Base-by-base conservation (phyloP, 2,888 invertebrate species). In the Apamea anceps region DNA sequence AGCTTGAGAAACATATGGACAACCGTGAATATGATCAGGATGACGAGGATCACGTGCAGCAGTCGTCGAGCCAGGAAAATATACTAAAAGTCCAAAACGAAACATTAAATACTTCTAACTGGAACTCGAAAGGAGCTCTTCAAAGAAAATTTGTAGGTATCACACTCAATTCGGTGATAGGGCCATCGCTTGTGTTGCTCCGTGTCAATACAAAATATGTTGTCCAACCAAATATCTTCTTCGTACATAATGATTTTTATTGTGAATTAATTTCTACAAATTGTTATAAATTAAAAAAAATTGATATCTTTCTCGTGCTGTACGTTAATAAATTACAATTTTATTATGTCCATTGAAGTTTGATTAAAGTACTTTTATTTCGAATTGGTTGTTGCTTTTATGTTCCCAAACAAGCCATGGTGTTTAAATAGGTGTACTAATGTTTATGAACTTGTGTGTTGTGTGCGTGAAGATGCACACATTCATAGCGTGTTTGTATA, bases 61-160 rank as follows among this genome's bases (percentile, higher is more conserved):
- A 60, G 8, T 28, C 5, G 13, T 63, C 54, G 13, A 67, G 32
- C 0, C 77, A 54, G 28, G 45, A 57, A 32, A 77, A 13, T 18
- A 18, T 13, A 25, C 5, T 3, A 12, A 28, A 51, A 62, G 28
- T 28, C 15, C 18, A 15, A n/a, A 57, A 45, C 32, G 37, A 57
- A n/a, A 25, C 60, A 51, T 37, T 57, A 15, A 72, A 63, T 15
- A 37, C 4, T 15, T 28, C 4, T 25, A 57, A 51, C 12, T 42
- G 48, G n/a, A 77, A 68, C 2, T 66, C 21, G 21, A 63, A 3
- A 32, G 13, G 18, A 32, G 28, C 54, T 7, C 65, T 21, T 63
- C 54, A n/a, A 82, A 75, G 54, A 57, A 25, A 6, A 62, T 79
- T 7, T 85, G 80, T 65, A 82, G 82, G 73, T 82, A 80, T 65